Conservation (phyloP, 2,113 vertebrate species). For the Irena cyanogastra region DNA sequence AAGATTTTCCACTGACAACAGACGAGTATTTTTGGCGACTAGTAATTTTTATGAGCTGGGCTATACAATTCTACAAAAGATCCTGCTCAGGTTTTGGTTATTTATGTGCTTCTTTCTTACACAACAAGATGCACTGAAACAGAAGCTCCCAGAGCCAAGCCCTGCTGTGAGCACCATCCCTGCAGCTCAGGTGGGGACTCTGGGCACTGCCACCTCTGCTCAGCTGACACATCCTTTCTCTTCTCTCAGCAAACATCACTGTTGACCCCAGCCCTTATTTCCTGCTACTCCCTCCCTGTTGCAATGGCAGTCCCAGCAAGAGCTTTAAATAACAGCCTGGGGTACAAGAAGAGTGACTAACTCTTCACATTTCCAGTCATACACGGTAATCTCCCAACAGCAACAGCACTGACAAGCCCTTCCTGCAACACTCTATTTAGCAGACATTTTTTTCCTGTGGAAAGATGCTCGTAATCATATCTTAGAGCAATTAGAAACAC, state of each 20-base stretch:
- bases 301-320: neutral
- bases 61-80: neutral
- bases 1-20: accelerated
- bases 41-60: neutral
- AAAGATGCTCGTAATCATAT: neutral
- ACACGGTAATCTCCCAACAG: neutral
- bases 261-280: constrained; percentile 23
- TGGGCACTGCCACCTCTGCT: neutral
- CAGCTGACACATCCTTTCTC: neutral
- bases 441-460: neutral
- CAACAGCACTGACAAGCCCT: neutral
- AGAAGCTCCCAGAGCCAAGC: neutral
- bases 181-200: neutral
- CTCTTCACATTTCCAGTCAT: constrained; percentile 24
- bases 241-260: accelerated
- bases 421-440: neutral
- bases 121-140: neutral
- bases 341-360: neutral
- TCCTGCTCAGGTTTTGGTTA: neutral
- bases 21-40: neutral
- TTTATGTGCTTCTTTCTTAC: neutral
- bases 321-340: neutral
- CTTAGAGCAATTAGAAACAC: neutral
- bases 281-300: constrained; percentile 10
- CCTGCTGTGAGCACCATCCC: accelerated